Conservation (phyloP, 1,140 invertebrate species). For the Tachypleus tridentatus region DNA sequence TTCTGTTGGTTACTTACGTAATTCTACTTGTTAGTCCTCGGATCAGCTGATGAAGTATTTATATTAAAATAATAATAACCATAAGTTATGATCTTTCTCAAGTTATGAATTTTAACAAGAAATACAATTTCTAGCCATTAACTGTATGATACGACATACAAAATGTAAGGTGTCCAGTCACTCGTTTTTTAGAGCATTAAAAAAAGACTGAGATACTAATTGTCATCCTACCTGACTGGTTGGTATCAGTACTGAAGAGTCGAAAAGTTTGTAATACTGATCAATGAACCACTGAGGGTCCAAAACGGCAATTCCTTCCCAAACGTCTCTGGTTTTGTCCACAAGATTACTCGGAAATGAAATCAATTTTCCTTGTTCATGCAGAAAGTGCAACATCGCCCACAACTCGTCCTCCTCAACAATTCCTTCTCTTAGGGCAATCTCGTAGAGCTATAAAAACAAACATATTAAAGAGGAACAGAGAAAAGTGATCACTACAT, state of each 20-base stretch:
- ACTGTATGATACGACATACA: neutral
- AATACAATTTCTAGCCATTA: too few species aligned
- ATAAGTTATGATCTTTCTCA: too few species aligned
- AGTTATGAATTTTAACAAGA: too few species aligned
- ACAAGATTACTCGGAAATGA: conserved; percentile 13
- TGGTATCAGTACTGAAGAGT: conserved; percentile 9
- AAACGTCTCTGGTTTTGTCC: neutral
- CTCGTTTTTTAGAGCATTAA: neutral
- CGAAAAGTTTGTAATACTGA: conserved; percentile 14
- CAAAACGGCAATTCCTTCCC: conserved; percentile 22
- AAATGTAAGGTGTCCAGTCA: neutral
- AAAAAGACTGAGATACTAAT: neutral
- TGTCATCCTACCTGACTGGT: neutral
- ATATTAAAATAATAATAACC: too few species aligned
- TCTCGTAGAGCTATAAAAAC: conserved; percentile 28
- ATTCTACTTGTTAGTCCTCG: too few species aligned
- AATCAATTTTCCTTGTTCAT: conserved; percentile 29
- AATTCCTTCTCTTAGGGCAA: conserved; percentile 32
- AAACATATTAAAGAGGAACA: conserved; percentile 1
- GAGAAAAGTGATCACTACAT: too few species aligned
- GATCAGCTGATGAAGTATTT: too few species aligned
- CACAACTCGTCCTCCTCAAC: conserved; percentile 31
- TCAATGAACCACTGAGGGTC: conserved; percentile 26
- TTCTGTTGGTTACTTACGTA: too few species aligned
- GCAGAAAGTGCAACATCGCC: conserved; percentile 36